Percentiles rank a stretch among this genome's conserved stretches.
Conservation (phyloP, 1,140 invertebrate genomes). For the Whitmania pigra region DNA sequence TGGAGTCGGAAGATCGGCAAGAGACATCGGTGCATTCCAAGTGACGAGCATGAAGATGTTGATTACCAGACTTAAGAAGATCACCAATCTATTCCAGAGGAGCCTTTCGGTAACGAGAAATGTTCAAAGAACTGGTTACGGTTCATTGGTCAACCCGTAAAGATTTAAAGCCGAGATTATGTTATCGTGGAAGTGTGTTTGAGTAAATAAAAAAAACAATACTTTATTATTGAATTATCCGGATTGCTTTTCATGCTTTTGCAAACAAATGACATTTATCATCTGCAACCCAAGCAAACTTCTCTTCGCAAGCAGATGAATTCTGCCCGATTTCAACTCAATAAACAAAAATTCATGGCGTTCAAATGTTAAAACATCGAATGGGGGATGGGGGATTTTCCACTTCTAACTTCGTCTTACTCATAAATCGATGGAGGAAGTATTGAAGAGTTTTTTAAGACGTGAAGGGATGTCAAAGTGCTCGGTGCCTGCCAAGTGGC, state of each 20-base stretch:
- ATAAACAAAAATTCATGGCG: background rate
- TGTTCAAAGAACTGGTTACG: background rate
- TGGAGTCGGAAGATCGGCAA: conserved; percentile 21
- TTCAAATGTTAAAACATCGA: background rate
- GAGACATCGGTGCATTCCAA: conserved; percentile 35
- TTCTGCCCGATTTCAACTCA: background rate
- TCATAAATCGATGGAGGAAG: conserved; percentile 23
- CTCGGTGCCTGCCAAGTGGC: conserved; percentile 38
- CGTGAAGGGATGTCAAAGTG: conserved; percentile 24
- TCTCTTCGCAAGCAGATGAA: too few species aligned
- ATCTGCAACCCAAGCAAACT: background rate
- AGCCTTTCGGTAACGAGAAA: conserved; percentile 29
- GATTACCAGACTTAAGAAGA: conserved; percentile 37
- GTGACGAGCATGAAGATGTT: conserved; percentile 39
- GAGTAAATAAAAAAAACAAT: background rate
- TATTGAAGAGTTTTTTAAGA: conserved; percentile 18
- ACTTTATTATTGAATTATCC: background rate
- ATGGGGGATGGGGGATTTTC: background rate
- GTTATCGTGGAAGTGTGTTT: too few species aligned
- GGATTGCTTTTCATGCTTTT: background rate
- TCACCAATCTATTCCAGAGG: conserved; percentile 39
- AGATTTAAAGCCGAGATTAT: too few species aligned
- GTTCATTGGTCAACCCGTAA: background rate
- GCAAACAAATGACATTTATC: background rate
- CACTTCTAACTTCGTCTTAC: conserved; percentile 16